Percentiles rank a stretch among this genome's conserved stretches.
Conservation (phyloP, 1,140 invertebrate genomes). For the Ganaspis sp. region DNA sequence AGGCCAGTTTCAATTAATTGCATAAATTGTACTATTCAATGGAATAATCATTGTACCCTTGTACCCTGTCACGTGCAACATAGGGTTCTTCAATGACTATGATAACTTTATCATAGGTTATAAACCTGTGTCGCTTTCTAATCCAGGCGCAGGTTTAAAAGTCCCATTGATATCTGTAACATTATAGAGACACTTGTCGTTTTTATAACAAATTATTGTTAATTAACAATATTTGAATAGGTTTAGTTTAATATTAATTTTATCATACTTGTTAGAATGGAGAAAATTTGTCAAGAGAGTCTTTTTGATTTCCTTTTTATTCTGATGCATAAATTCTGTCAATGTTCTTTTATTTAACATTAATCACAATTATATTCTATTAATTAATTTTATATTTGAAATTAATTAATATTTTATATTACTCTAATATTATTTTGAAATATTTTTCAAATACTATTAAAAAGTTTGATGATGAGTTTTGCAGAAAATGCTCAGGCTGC, state of each 20-base stretch:
- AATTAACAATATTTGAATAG: neutral
- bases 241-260: neutral
- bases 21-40: slow-evolving; percentile 1
- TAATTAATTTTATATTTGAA: too few relatives aligned
- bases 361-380: too few relatives aligned
- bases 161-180: neutral
- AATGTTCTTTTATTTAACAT: too few relatives aligned
- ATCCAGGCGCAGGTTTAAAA: neutral
- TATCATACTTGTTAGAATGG: neutral
- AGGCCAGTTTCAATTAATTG: neutral
- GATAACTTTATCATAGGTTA: neutral
- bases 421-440: too few relatives aligned
- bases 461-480: neutral
- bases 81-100: neutral
- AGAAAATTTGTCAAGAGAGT: neutral
- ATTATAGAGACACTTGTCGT: neutral
- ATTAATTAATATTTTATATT: too few relatives aligned
- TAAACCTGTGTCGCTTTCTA: neutral
- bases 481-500: neutral
- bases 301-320: neutral
- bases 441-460: too few relatives aligned
- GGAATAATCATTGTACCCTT: slow-evolving; percentile 13
- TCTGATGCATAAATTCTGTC: neutral
- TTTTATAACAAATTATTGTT: neutral
- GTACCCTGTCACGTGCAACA: slow-evolving; percentile 4